These are phyloP conservation scores for Acrocephalus scirpaceus DNA, from an alignment of 2,797 vertebrate species.

Conservation along the genomic window DNA sequence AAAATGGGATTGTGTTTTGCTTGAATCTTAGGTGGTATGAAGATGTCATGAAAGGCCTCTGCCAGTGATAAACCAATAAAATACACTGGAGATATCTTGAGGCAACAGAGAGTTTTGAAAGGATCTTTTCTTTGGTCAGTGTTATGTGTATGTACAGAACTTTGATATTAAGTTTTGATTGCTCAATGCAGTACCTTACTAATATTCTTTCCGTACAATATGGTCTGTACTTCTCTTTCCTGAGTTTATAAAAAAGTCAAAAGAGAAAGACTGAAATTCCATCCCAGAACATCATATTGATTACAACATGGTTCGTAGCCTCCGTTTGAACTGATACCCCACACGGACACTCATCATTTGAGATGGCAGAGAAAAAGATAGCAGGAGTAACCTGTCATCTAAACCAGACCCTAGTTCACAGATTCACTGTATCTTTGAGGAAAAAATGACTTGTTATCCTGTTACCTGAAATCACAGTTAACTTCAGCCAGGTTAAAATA, in stretches of 20 bases:
- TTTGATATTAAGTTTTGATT: background rate
- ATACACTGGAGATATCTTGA: background rate
- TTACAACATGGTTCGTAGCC: background rate
- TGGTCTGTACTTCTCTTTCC: background rate
- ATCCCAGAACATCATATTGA: slow-evolving; percentile 50
- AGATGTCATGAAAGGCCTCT: background rate
- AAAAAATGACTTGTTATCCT: background rate
- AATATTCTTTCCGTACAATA: background rate
- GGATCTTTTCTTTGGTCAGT: background rate
- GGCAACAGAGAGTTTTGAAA: background rate
- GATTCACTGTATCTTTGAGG: background rate
- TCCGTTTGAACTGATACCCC: background rate
- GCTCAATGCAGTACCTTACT: background rate
- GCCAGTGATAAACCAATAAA: background rate
- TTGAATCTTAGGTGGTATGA: background rate
- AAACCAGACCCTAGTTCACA: background rate
- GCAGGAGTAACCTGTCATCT: slow-evolving; percentile 27
- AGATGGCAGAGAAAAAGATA: slow-evolving; percentile 64
- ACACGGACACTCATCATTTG: background rate
- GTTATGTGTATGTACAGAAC: background rate
- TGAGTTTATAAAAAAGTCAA: slow-evolving; percentile 55
- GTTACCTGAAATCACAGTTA: background rate
- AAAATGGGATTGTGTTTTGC: background rate
- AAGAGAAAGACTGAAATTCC: slow-evolving; percentile 59
- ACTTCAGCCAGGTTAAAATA: background rate